Base-by-base conservation (phyloP, 1,140 invertebrate species). In the Harpegnathos saltator region DNA sequence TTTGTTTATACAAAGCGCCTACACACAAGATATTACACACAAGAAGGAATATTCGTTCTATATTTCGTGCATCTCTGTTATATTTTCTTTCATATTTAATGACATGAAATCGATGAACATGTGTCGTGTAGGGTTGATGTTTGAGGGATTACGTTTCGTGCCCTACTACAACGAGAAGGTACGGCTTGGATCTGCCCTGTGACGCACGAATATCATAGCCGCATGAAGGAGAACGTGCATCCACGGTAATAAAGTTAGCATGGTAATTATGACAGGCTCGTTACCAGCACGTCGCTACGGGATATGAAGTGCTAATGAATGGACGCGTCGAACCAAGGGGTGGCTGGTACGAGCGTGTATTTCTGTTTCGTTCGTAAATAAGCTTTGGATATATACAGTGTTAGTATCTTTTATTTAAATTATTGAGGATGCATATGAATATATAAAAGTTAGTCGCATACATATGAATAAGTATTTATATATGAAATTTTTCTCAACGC, bases 281-380 rank as follows among this genome's bases (percentile, higher is more conserved):
- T 93, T 93, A 93, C 92, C 87, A 89, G 89, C 89, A 93, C 92
- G 93, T 93, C 93, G 91, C 90, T 71, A 89, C 91, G 87, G 90
- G 90, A 93, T 93, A 93, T 93, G 92, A 93, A 92, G 92, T 92
- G 92, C 91, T 93, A 93, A 93, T 93, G 92, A 93, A 93, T 93
- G 91, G 90, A 93, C 91, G 88, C 86, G 87, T 89, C 89, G 90
- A 92, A 90, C 91, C 90, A 90, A 92, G 91, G 92, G 92, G 92
- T 91, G 92, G 87, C 93, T 93, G 93, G 92, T 92, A 92, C 92
- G 90, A 89, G 87, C 89, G 86, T 88, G 87, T 89, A 89, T 91
- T 90, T 89, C 85, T 83, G 72, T 83, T 90, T 92, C 85, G 86
- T 85, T 89, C 85, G 88, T 89, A 90, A 91, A 87, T 89, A 88